Evolutionary conservation across 64 coral and sea anemone species (phyloP).

Genomic region (Dendrophyllia cribrosa): DNA sequence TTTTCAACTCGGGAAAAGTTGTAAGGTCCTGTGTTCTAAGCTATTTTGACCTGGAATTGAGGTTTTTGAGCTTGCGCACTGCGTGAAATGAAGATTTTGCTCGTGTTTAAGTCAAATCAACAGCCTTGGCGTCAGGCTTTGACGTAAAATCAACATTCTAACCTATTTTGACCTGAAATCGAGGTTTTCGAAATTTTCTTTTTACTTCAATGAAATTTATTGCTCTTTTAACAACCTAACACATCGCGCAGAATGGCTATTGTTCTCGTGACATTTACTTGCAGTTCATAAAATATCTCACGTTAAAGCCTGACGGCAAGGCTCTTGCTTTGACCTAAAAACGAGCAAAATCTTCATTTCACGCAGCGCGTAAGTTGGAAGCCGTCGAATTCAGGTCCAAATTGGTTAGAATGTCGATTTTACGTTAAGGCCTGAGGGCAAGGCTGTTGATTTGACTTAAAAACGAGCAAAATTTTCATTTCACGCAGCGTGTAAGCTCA

Average conservation of each 20-base stretch:
- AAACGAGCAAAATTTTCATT: too few relatives aligned
- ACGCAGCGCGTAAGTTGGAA: too few relatives aligned
- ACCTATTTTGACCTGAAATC: too few relatives aligned
- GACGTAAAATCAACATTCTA: background rate
- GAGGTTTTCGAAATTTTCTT: too few relatives aligned
- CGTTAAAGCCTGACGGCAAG: background rate
- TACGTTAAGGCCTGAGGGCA: background rate
- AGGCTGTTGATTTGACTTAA: conserved; percentile 9
- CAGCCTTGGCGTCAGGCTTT: background rate
- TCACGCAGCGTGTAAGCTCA: too few relatives aligned
- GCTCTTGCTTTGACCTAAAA: background rate
- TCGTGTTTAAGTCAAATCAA: background rate
- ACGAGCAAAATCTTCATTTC: background rate
- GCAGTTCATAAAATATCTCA: background rate
- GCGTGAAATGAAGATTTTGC: too few relatives aligned
- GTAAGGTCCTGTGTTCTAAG: background rate
- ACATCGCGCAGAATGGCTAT: background rate
- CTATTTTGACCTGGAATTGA: conserved; percentile 4
- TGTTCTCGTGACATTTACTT: too few relatives aligned
- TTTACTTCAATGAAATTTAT: too few relatives aligned
- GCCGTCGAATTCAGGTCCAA: background rate
- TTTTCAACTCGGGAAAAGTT: background rate
- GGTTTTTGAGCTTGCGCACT: too few relatives aligned
- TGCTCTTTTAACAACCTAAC: too few relatives aligned
- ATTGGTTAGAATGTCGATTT: background rate